Evolutionary conservation across 2,888 invertebrate genomes (phyloP).

Genomic region (Amphipyra berbera): DNA sequence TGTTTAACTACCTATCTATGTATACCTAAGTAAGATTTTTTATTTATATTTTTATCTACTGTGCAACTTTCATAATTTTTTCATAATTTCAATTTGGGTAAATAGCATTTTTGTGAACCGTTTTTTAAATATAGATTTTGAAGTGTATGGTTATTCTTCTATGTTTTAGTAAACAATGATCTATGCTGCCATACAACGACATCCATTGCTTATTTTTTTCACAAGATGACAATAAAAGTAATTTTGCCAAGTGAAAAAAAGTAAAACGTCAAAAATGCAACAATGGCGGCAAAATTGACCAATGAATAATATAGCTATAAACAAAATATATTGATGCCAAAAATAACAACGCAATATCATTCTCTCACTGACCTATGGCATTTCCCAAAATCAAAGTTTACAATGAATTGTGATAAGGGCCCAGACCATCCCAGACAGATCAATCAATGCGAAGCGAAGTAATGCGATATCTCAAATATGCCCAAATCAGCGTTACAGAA

Average conservation of each 20-base stretch:
- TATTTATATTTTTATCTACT: constrained; percentile 11
- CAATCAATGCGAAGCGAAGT: no score
- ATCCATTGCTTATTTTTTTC: background rate
- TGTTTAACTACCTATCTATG: constrained; percentile 25
- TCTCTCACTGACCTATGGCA: background rate
- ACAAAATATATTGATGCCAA: constrained; percentile 15
- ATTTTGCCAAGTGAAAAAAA: no score
- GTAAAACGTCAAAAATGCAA: no score
- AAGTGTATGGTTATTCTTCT: background rate
- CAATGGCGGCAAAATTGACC: background rate
- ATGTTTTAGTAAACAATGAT: background rate
- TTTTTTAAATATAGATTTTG: background rate
- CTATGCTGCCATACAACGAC: constrained; percentile 5
- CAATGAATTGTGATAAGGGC: no score
- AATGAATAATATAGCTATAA: background rate
- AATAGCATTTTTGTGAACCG: constrained; percentile 1
- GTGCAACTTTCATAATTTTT: constrained; percentile 4
- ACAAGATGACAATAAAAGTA: background rate
- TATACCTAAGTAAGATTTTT: constrained; percentile 32
- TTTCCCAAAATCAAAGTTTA: no score
- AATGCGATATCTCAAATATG: no score
- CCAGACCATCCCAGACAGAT: no score
- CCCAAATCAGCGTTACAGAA: no score
- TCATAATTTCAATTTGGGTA: background rate
- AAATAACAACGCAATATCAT: constrained; percentile 2